Evolutionary conservation across 2,113 vertebrate species (phyloP), one percentile per base, ranked within the genome.

Genomic region (Lepidothrix coronata): DNA sequence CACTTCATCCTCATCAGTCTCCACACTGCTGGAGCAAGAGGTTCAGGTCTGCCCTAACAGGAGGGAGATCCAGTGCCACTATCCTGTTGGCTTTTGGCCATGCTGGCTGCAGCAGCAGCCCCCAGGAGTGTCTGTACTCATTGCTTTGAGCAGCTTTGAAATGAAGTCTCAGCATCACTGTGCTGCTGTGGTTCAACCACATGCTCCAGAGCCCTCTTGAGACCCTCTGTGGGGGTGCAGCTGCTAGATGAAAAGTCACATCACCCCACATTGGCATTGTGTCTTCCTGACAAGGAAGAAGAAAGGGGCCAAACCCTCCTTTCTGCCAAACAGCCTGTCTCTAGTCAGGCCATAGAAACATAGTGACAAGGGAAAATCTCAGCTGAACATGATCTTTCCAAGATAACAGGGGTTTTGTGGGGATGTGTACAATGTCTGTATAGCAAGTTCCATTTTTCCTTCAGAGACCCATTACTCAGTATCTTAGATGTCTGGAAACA

Each of bases 81-180:
- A 1, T n/a, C 63, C 21, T 55, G 2, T 1, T 46, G 67, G 52
- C 27, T 74, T 77, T 71, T 79, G 31, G 43, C 4, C 0, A 0
- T 49, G 61, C 70, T 93, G 88, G 43, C 49, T 68, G 84, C 44
- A 73, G 72, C 39, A 62, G 61, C 79, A 86, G 71, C 52, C 18
- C 25, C 23, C 0, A 0, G 7, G 4, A 16, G 3, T 37, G 46
- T 51, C 2, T 1, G 39, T 58, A 9, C 35, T 70, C 28, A 17
- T 31, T 1, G 0, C 52, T 81, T 25, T 1, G 5, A 76, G 73
- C 18, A 82, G 48, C 35, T 91, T 70, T 31, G 58, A 21, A 44
- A 39, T 75, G 35, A 51, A 1, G 4, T n/a, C 2, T 1, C 5
- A 4, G 48, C 12, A 57, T 13, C 6, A 3, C 44, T 67, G 65